phyloP scores from a whole-genome alignment of 2,797 vertebrate genomes.

The Malurus splendens region DNA sequence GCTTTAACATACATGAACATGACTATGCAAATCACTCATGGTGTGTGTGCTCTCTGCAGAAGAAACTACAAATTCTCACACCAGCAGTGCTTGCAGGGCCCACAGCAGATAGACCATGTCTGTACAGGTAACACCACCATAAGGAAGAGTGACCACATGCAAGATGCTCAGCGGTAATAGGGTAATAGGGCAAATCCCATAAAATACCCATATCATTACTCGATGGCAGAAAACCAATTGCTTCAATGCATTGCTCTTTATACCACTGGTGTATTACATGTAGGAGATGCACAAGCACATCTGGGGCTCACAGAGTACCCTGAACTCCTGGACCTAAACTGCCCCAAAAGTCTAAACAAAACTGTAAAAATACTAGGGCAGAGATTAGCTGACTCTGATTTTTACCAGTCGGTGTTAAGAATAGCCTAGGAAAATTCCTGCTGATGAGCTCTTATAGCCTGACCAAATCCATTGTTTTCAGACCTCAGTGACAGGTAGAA shows the following conservation, averaged over 20 bases:
- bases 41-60: fast-evolving
- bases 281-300: neutral
- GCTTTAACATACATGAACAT: neutral
- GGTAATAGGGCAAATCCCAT: neutral
- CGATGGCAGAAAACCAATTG: neutral
- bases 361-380: neutral
- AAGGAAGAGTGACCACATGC: neutral
- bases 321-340: neutral
- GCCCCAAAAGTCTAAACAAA: neutral
- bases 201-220: neutral
- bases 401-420: neutral
- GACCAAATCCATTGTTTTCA: neutral
- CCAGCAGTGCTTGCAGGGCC: fast-evolving
- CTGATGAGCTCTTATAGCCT: neutral
- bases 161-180: neutral
- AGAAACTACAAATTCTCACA: neutral
- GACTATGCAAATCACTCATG: fast-evolving
- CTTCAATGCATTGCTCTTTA: neutral
- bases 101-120: neutral
- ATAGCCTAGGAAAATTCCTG: neutral
- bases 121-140: neutral
- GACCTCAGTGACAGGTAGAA: neutral
- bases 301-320: neutral
- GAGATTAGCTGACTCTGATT: neutral
- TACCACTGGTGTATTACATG: neutral